phyloP scores from a whole-genome alignment of 2,888 invertebrate genomes.

The Miltochrista miniata region DNA sequence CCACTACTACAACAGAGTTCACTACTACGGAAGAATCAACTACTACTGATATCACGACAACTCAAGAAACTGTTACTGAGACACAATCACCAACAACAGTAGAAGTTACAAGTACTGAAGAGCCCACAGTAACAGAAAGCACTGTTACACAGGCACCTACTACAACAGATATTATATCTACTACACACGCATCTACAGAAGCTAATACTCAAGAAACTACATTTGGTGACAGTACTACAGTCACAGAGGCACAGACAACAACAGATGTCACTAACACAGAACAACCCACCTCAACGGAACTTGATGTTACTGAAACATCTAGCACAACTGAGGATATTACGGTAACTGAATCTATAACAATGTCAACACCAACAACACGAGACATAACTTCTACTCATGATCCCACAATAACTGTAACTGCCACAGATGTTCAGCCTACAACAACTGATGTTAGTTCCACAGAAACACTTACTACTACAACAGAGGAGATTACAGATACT shows the following conservation, averaged over 20 bases:
- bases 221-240: neutral
- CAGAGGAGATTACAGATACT: neutral
- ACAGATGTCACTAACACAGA: neutral
- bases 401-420: slow-evolving; percentile 3
- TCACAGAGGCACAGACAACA: neutral
- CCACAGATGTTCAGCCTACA: neutral
- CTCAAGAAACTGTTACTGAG: slow-evolving; percentile 2
- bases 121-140: neutral
- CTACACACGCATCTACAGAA: neutral
- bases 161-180: slow-evolving; percentile 2
- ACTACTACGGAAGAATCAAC: no score
- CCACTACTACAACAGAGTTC: no score
- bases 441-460: neutral
- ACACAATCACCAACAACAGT: neutral
- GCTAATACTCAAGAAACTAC: neutral
- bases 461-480: slow-evolving; percentile 3
- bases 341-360: slow-evolving; percentile 7
- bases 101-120: neutral
- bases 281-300: neutral
- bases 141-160: neutral
- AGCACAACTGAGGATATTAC: neutral
- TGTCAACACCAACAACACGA: slow-evolving; percentile 6
- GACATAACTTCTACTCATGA: neutral
- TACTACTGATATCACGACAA: no score
- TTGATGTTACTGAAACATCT: neutral